A percentile compares a stretch with the other conserved stretches of the same genome.
Evolutionary conservation across 1,140 invertebrate genomes (phyloP).

Genomic region (Yoshiicerus persimilis): DNA sequence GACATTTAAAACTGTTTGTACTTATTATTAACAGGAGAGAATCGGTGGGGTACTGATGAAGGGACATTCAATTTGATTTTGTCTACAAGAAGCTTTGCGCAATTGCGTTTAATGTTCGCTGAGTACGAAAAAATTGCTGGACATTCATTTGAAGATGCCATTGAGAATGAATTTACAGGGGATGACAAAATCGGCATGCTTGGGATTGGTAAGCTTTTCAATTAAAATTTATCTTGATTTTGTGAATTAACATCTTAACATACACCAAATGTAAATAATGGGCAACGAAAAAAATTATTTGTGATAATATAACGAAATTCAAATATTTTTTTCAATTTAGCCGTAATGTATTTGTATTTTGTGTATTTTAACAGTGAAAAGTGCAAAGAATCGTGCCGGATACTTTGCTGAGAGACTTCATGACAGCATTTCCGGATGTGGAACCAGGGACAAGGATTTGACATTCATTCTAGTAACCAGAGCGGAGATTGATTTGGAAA

Average conservation of each 20-base stretch:
- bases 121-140: slow-evolving; percentile 62
- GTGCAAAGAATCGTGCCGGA: slow-evolving; percentile 83
- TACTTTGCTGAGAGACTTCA: slow-evolving; percentile 91
- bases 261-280: too few species aligned
- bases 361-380: slow-evolving; percentile 68
- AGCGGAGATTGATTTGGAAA: slow-evolving; percentile 87
- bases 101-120: slow-evolving; percentile 77
- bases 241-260: background rate
- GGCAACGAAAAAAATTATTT: too few species aligned
- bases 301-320: too few species aligned
- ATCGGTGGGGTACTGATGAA: slow-evolving; percentile 84
- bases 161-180: slow-evolving; percentile 85
- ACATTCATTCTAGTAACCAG: slow-evolving; percentile 87
- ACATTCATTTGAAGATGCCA: slow-evolving; percentile 79
- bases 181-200: slow-evolving; percentile 79
- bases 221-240: background rate
- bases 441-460: slow-evolving; percentile 84
- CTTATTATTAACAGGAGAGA: slow-evolving; percentile 62
- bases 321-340: too few species aligned
- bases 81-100: slow-evolving; percentile 74
- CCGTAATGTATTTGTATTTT: too few species aligned
- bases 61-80: slow-evolving; percentile 79
- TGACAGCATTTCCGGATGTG: slow-evolving; percentile 72
- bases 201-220: slow-evolving; percentile 79
- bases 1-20: background rate